Evolutionary conservation across 2,888 invertebrate species (phyloP).

Genomic region (Philereme vetulata): DNA sequence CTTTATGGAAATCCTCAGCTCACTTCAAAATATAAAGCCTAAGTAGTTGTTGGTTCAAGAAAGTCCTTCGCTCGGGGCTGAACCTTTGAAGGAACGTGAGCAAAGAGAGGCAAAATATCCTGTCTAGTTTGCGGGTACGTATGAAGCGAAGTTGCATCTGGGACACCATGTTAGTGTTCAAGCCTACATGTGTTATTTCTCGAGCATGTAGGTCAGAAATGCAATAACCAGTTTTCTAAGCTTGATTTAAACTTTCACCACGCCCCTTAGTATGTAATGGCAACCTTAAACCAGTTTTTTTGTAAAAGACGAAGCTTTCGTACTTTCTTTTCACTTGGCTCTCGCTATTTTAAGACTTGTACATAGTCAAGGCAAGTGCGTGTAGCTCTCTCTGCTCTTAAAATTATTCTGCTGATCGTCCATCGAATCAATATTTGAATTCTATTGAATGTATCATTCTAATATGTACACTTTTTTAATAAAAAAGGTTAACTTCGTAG

Average conservation of each 20-base stretch:
- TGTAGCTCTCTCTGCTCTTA: neutral
- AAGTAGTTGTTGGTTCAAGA: constrained; percentile 26
- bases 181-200: constrained; percentile 27
- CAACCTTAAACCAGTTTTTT: constrained; percentile 60
- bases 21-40: constrained; percentile 34
- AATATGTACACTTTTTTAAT: no score
- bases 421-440: no score
- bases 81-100: constrained; percentile 24
- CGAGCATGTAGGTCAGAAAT: constrained; percentile 45
- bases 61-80: constrained; percentile 16
- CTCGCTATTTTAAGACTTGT: constrained; percentile 6
- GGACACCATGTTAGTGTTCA: constrained; percentile 21
- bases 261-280: constrained; percentile 52
- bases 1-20: constrained; percentile 51
- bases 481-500: no score
- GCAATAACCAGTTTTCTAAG: constrained; percentile 56
- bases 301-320: constrained; percentile 43
- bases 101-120: constrained; percentile 12
- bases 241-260: constrained; percentile 64
- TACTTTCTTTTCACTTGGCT: constrained; percentile 36
- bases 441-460: no score
- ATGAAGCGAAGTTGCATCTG: constrained; percentile 11
- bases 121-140: constrained; percentile 9
- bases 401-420: neutral
- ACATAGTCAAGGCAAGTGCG: neutral